Evolutionary conservation across 2,113 vertebrate genomes (phyloP).

Genomic region (Psammodynastes pulverulentus): DNA sequence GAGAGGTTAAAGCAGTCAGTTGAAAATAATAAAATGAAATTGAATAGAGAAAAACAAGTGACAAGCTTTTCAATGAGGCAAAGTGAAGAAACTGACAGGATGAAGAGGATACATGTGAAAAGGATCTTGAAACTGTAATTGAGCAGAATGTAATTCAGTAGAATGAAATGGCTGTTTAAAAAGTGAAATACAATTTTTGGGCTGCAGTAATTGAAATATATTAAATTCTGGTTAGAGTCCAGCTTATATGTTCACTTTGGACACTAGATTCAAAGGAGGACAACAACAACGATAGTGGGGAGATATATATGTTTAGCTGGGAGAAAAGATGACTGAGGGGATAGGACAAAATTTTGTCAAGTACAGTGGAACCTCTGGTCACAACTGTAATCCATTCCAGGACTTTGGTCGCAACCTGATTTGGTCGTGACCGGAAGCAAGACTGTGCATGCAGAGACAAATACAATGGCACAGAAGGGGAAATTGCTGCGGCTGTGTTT

Average conservation of each 20-base stretch:
- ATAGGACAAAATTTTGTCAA: not conserved
- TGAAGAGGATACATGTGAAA: not conserved
- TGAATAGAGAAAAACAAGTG: not conserved
- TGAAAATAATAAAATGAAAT: not conserved
- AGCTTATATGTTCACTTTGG: not conserved
- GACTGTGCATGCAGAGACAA: too few relatives aligned
- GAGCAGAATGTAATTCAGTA: not conserved
- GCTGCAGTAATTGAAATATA: not conserved
- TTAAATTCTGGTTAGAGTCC: not conserved
- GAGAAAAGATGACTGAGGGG: not conserved
- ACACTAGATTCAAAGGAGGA: not conserved
- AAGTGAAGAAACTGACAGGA: not conserved
- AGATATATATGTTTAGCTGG: not conserved
- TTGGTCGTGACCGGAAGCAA: too few relatives aligned
- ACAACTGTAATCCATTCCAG: too few relatives aligned
- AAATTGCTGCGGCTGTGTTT: too few relatives aligned
- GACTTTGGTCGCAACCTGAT: too few relatives aligned
- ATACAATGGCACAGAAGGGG: too few relatives aligned
- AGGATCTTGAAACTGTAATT: not conserved
- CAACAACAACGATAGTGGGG: not conserved
- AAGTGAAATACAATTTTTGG: not conserved
- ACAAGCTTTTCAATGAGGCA: not conserved
- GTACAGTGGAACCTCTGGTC: too few relatives aligned
- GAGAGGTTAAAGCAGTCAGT: not conserved
- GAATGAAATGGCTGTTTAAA: not conserved